Percentiles rank a stretch among this genome's conserved stretches.
Evolutionary conservation across 2,888 invertebrate species (phyloP).

Genomic region (Diadromus collaris): DNA sequence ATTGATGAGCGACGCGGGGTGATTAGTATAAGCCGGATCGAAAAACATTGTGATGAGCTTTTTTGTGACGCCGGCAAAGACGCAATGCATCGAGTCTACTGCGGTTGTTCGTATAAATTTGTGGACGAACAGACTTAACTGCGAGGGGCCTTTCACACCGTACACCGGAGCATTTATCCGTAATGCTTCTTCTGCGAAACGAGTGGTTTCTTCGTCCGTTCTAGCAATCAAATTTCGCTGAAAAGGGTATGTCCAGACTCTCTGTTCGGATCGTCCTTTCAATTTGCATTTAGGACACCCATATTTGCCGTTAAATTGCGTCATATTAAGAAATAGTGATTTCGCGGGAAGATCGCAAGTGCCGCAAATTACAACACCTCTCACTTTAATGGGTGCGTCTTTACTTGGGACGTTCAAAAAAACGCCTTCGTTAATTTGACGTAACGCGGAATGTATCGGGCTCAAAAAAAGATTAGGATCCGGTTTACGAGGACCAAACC

Average conservation of each 20-base stretch:
- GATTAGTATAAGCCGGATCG: background rate
- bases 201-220: slow-evolving; percentile 14
- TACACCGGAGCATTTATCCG: background rate
- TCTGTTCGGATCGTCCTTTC: background rate
- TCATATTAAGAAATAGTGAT: slow-evolving; percentile 30
- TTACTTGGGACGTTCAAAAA: background rate
- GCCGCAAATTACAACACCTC: slow-evolving; percentile 22
- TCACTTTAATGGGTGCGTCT: slow-evolving; percentile 2
- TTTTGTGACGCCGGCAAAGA: slow-evolving; percentile 28
- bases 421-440: slow-evolving; percentile 27
- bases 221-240: background rate
- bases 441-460: slow-evolving; percentile 20
- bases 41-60: slow-evolving; percentile 29
- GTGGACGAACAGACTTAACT: slow-evolving; percentile 14
- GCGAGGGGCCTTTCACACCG: slow-evolving; percentile 45
- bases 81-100: slow-evolving; percentile 39
- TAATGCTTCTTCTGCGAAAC: slow-evolving; percentile 5
- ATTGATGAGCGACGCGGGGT: slow-evolving; percentile 6
- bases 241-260: slow-evolving; percentile 14
- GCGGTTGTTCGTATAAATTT: slow-evolving; percentile 31
- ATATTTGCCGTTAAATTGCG: slow-evolving; percentile 12
- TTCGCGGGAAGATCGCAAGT: slow-evolving; percentile 35
- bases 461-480: slow-evolving; percentile 35
- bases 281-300: slow-evolving; percentile 44
- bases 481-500: slow-evolving; percentile 56